Evolutionary conservation across 35 echinoderm and acorn worm species (phyloP), one percentile per base, ranked within the genome.

Genomic region (Nesometra sesokonis): DNA sequence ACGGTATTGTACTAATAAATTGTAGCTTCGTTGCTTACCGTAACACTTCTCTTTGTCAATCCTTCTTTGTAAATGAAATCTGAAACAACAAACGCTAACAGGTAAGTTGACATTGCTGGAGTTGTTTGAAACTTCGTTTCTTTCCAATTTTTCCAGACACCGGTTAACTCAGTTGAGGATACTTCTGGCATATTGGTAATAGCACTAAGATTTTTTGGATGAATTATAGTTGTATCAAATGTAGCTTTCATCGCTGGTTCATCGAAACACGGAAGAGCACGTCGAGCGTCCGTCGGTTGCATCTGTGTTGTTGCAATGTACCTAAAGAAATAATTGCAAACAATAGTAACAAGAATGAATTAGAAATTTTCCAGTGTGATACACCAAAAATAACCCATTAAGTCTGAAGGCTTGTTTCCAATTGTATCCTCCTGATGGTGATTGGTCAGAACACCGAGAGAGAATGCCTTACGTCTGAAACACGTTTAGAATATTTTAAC

Each of bases 261-360:
- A 43, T 97, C 94, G 37, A 89, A 97, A 47, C 94, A 97, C 0
- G 94, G 94, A 0, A 97, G 88, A 30, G 94, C 94, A 7, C 91
- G 77, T 23, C 94, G 36, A 0, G 94, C 94, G 33, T 97, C 94
- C 82, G 94, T 97, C 8, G 94, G 57, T 38, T 97, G 94, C 89
- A 97, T 93, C 86, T 97, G 94, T 0, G 89, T 85, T 0, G 94
- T 97, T 32, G 94, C 94, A 15, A 93, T 46, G 91, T 89, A 97
- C 77, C 94, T 97, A n/a, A n/a, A n/a, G 57, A 17, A 67, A 35
- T 33, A 32, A 78, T 67, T n/a, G 8, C 23, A 67, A 43, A 43
- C 38, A 43, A 43, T 43, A 13, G 4, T 13, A 43, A n/a, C n/a
- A 43, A 43, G 38, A 13, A 7, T 43, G 13, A 43, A 43, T 43